Percentiles rank a stretch among this genome's conserved stretches.
Evolutionary conservation across 2,113 vertebrate species (phyloP).

Genomic region (Piliocolobus tephrosceles): DNA sequence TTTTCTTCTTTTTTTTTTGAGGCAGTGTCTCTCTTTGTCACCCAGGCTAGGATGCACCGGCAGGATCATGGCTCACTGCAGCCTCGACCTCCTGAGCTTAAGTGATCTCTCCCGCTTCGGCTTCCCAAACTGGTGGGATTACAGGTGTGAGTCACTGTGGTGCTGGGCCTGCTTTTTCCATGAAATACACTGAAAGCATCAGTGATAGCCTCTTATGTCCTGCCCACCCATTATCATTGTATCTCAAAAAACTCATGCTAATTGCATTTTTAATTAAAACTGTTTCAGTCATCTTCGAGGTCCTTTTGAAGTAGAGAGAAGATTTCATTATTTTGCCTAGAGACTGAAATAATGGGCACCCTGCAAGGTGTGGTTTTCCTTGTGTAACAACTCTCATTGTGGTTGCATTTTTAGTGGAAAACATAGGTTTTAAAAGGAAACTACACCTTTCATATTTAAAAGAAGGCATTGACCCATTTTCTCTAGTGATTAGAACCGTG

Average conservation of each 20-base stretch:
- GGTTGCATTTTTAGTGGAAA: conserved; percentile 11
- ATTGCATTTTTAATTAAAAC: neutral
- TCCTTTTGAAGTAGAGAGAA: neutral
- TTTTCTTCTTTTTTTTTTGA: no score
- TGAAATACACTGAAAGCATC: neutral
- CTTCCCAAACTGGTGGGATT: no score
- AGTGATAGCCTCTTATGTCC: neutral
- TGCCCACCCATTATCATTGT: neutral
- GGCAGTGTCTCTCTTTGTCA: no score
- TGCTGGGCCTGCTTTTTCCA: neutral
- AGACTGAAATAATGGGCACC: neutral
- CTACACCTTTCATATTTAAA: neutral
- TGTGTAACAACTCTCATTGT: neutral
- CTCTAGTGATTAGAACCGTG: neutral
- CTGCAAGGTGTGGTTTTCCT: neutral
- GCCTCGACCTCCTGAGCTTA: no score
- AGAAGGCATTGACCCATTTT: neutral
- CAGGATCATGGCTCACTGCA: no score
- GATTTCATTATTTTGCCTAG: neutral
- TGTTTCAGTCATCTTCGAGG: neutral
- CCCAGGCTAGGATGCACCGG: no score
- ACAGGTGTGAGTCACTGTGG: no score
- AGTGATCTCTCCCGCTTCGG: no score
- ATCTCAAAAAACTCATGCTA: neutral
- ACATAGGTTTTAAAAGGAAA: conserved; percentile 21